Conservation (phyloP, 2,888 invertebrate genomes). For the Zelleria hepariella region DNA sequence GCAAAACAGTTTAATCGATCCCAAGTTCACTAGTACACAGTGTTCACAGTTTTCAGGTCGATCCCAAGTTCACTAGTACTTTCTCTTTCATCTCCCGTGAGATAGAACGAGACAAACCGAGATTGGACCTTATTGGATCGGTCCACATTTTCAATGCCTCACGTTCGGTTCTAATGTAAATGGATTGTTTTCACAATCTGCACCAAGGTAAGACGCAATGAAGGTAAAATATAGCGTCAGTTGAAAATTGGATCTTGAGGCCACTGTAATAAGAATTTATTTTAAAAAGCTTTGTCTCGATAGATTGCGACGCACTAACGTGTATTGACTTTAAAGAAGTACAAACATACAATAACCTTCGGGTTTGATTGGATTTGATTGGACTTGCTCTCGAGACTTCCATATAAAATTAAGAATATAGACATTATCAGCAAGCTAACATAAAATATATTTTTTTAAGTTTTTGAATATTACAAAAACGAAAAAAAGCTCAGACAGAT, state of each 20-base stretch:
- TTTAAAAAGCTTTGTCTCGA: neutral
- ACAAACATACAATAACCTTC: neutral
- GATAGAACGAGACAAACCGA: neutral
- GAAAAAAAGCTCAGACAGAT: too few species aligned
- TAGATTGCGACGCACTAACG: neutral
- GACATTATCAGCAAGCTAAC: too few species aligned
- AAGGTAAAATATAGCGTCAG: neutral
- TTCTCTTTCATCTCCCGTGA: neutral
- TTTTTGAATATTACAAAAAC: too few species aligned
- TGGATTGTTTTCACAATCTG: neutral
- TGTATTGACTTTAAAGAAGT: neutral
- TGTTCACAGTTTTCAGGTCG: too few species aligned
- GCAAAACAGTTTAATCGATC: too few species aligned
- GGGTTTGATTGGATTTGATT: too few species aligned
- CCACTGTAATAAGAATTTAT: neutral
- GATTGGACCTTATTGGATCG: neutral
- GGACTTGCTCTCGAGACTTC: too few species aligned
- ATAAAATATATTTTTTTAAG: too few species aligned
- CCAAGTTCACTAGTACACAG: too few species aligned
- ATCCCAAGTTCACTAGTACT: neutral
- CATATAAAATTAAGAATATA: too few species aligned
- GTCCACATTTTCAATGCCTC: neutral
- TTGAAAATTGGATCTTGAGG: neutral
- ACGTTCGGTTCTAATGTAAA: neutral
- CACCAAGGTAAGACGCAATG: neutral